These are phyloP conservation scores for Urocynchramus pylzowi DNA, from an alignment of 2,113 vertebrate species.

Conservation along the genomic window DNA sequence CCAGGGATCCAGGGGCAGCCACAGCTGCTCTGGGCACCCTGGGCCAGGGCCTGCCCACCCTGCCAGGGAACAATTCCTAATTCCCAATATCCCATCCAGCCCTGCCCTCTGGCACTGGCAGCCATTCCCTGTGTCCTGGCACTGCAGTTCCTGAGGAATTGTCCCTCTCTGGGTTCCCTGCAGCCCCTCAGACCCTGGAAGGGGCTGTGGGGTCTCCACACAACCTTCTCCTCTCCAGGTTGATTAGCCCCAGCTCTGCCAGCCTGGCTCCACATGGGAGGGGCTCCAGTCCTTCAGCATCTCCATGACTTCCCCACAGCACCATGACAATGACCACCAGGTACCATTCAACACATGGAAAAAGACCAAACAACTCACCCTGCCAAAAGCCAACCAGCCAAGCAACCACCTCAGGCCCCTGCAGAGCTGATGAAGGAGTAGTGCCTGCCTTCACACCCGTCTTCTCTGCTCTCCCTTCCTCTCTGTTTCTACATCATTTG, in stretches of 20 bases:
- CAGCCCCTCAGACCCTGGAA: not conserved
- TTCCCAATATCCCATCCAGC: not conserved
- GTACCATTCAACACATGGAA: not conserved
- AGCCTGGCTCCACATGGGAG: not conserved
- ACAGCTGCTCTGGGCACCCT: not conserved
- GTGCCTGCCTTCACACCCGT: not conserved
- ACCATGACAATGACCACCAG: not conserved
- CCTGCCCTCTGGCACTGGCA: not conserved
- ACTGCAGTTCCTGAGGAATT: accelerated
- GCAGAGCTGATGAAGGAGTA: not conserved
- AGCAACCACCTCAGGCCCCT: not conserved
- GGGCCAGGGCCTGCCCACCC: not conserved
- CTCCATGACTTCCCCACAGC: not conserved
- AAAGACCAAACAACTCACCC: not conserved
- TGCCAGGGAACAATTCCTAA: not conserved
- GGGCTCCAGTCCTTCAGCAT: not conserved
- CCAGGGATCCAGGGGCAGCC: not conserved
- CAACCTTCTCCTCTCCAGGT: not conserved
- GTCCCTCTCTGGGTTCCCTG: not conserved
- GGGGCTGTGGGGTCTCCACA: not conserved
- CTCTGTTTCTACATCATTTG: not conserved
- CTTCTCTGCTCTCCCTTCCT: not conserved
- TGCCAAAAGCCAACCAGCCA: not conserved
- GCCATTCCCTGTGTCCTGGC: accelerated
- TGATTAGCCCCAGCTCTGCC: not conserved